Conservation (phyloP, 37 sponge, comb jelly and placozoan species). For the Chondrosia reniformis region DNA sequence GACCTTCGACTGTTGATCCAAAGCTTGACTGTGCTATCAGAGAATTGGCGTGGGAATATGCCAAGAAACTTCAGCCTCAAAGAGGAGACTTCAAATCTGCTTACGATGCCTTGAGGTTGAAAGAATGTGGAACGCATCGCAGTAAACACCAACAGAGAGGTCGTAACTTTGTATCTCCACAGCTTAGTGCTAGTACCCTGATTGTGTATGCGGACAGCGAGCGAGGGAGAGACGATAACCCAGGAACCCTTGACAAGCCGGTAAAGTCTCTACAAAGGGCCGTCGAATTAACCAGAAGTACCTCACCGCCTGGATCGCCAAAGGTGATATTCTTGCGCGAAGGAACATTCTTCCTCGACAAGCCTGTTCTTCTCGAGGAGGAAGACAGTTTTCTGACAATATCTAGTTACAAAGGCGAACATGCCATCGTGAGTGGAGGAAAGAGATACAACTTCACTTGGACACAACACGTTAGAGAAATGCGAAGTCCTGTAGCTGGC, state of each 20-base stretch:
- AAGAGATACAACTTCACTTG: constrained; percentile 36
- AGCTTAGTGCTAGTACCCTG: not conserved
- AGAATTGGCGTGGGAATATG: constrained; percentile 57
- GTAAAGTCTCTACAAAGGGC: constrained; percentile 35
- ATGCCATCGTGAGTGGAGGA: constrained; percentile 49
- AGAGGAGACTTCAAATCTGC: constrained; percentile 18
- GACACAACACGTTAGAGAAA: constrained; percentile 22
- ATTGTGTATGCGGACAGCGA: constrained; percentile 10
- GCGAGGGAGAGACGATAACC: constrained; percentile 25
- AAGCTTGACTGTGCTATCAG: constrained; percentile 49
- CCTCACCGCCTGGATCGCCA: not conserved
- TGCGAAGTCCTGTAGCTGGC: not conserved
- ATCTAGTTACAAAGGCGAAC: constrained; percentile 19
- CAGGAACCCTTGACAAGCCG: constrained; percentile 32
- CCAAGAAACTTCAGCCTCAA: constrained; percentile 47
- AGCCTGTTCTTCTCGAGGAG: constrained; percentile 4
- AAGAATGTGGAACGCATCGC: constrained; percentile 3
- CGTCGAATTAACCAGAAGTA: constrained; percentile 14
- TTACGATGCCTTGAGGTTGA: constrained; percentile 52
- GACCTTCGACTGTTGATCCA: constrained; percentile 32
- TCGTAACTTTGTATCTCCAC: not conserved
- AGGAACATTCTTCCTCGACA: constrained; percentile 25
- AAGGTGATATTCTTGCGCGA: constrained; percentile 24
- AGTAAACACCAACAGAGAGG: not conserved
- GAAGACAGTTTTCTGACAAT: constrained; percentile 34